These are phyloP conservation scores for Sarcophaga bullata DNA, from an alignment of 1,140 invertebrate species.

Conservation along the genomic window DNA sequence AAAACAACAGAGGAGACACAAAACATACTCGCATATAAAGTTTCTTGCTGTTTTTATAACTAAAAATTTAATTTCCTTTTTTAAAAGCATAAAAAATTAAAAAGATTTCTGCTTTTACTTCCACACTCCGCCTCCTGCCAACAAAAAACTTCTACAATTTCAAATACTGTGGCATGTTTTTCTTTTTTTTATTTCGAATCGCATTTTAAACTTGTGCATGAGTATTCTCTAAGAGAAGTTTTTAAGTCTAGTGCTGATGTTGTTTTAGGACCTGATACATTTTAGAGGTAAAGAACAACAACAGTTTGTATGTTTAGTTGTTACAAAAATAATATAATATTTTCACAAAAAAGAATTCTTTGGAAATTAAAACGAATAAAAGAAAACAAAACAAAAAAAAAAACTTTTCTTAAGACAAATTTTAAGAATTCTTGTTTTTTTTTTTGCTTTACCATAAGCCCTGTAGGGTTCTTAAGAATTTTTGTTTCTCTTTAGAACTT, in stretches of 20 bases:
- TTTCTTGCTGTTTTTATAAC: conserved; percentile 4
- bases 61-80: neutral
- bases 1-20: too few species aligned
- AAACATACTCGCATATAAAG: neutral
- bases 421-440: neutral
- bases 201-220: too few species aligned
- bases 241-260: neutral
- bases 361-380: neutral
- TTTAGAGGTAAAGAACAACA: neutral
- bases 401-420: conserved; percentile 8
- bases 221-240: too few species aligned
- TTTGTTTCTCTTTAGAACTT: neutral
- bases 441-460: neutral
- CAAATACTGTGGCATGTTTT: too few species aligned
- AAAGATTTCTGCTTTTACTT: too few species aligned
- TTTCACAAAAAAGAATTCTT: neutral
- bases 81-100: too few species aligned
- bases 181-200: too few species aligned
- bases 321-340: neutral
- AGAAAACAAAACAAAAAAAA: neutral
- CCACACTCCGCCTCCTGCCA: too few species aligned
- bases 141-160: too few species aligned
- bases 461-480: conserved; percentile 21
- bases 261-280: neutral
- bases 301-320: neutral